A percentile compares a stretch with the other conserved stretches of the same genome.
These are phyloP conservation scores for Rhopalosiphum padi DNA, from an alignment of 1,140 invertebrate genomes.

Conservation along the genomic window DNA sequence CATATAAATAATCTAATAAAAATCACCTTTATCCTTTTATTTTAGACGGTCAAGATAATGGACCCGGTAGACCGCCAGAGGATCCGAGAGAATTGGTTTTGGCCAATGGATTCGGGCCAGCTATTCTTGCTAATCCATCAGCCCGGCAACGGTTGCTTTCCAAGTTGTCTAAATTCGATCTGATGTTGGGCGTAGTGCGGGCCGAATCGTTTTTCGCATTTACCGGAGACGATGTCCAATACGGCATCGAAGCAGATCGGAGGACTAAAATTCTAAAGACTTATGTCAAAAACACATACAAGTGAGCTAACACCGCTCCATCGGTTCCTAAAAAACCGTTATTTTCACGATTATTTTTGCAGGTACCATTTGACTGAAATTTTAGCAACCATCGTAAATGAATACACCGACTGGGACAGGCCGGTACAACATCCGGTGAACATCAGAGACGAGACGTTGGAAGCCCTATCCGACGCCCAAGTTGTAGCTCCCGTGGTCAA, in stretches of 20 bases:
- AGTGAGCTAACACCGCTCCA: constrained; percentile 65
- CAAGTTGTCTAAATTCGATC: constrained; percentile 82
- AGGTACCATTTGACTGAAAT: constrained; percentile 78
- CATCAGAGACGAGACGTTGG: constrained; percentile 85
- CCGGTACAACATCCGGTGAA: constrained; percentile 88
- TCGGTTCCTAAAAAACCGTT: neutral
- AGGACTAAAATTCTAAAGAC: constrained; percentile 89
- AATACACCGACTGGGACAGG: constrained; percentile 97
- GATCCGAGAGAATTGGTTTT: constrained; percentile 47
- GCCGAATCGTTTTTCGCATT: constrained; percentile 88
- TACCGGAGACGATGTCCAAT: constrained; percentile 87
- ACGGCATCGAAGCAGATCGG: constrained; percentile 88
- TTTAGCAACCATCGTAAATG: constrained; percentile 88
- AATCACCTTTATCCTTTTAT: neutral
- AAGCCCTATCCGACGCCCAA: constrained; percentile 91
- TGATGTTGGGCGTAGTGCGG: constrained; percentile 91
- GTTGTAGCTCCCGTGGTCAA: constrained; percentile 91
- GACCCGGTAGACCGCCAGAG: constrained; percentile 39
- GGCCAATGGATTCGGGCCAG: constrained; percentile 37
- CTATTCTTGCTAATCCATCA: constrained; percentile 27
- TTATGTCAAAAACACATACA: constrained; percentile 91
- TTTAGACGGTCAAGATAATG: constrained; percentile 37
- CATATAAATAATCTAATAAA: neutral
- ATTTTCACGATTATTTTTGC: neutral
- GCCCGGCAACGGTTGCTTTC: constrained; percentile 71